Conservation (phyloP, 2,113 vertebrate species). For the Seriola quinqueradiata region DNA sequence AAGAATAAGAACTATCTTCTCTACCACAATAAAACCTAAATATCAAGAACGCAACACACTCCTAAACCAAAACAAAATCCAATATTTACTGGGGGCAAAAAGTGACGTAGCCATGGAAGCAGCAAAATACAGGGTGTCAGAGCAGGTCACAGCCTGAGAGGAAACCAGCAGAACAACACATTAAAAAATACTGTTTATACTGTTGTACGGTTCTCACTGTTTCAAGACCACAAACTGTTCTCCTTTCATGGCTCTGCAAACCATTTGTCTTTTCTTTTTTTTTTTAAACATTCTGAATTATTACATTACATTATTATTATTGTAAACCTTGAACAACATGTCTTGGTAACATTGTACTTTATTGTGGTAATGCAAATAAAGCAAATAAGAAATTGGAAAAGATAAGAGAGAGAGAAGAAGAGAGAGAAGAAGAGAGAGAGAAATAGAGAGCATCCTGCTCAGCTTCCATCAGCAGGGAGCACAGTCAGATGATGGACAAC, state of each 20-base stretch:
- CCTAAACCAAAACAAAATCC: not conserved
- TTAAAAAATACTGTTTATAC: not conserved
- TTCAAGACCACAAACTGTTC: not conserved
- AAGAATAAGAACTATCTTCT: not conserved
- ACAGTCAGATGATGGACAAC: slow-evolving; percentile 66
- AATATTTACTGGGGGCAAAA: slow-evolving; percentile 12
- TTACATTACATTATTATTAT: not conserved
- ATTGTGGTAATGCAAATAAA: not conserved
- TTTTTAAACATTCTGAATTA: not conserved
- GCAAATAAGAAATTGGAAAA: not conserved
- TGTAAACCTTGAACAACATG: not conserved
- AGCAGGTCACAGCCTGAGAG: slow-evolving; percentile 29
- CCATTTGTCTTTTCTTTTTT: not conserved
- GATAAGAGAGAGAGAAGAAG: slow-evolving; percentile 6
- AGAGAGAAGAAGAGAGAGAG: slow-evolving; percentile 20
- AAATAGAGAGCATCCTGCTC: slow-evolving; percentile 27
- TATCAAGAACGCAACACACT: not conserved
- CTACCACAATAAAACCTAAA: not conserved
- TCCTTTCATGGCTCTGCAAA: not conserved
- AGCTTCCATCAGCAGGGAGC: slow-evolving; percentile 31
- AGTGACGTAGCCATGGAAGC: slow-evolving; percentile 2
- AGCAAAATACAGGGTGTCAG: slow-evolving; percentile 17
- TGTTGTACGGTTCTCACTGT: not conserved
- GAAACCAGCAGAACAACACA: slow-evolving; percentile 9
- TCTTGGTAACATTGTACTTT: not conserved